Percentiles rank a stretch among this genome's conserved stretches.
Evolutionary conservation across 2,113 vertebrate species (phyloP).

Genomic region (human (Homo sapiens)): DNA sequence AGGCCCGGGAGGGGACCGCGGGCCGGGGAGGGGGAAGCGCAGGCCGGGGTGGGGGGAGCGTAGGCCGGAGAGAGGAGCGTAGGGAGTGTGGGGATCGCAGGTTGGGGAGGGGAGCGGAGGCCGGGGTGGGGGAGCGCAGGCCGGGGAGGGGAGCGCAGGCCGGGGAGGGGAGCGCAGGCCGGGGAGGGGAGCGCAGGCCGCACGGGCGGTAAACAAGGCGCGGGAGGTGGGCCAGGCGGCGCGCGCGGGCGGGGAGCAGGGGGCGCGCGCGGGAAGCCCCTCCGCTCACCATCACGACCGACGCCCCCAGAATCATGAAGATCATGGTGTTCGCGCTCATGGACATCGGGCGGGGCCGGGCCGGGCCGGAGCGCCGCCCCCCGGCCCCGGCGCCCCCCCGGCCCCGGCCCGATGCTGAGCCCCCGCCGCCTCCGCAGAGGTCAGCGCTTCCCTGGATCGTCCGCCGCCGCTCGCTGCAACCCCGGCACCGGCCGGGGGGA

Average conservation of each 20-base stretch:
- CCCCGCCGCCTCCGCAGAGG: conserved; percentile 78
- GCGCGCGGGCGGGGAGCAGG: conserved; percentile 39
- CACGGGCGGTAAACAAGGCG: conserved; percentile 65
- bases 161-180: background rate
- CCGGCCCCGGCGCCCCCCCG: conserved; percentile 84
- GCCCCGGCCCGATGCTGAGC: conserved; percentile 73
- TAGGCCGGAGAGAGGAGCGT: background rate
- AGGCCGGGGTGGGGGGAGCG: background rate
- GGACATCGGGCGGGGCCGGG: conserved; percentile 92
- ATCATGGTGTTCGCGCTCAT: conserved; percentile 99
- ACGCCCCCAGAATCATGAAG: conserved; percentile 99
- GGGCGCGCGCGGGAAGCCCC: conserved; percentile 67
- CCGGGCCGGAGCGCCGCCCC: conserved; percentile 82
- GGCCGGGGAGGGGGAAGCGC: background rate
- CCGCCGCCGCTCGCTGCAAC: conserved; percentile 49
- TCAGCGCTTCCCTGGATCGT: conserved; percentile 61
- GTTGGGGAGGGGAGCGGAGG: background rate
- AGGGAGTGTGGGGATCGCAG: background rate
- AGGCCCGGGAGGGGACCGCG: background rate
- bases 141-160: background rate
- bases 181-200: conserved; percentile 51
- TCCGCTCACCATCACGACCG: conserved; percentile 97
- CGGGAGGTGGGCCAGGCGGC: conserved; percentile 35
- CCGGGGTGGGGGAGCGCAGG: background rate
- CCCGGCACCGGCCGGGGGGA: background rate